Conservation (phyloP, 2,797 vertebrate genomes). For the Cottoperca gobio region DNA sequence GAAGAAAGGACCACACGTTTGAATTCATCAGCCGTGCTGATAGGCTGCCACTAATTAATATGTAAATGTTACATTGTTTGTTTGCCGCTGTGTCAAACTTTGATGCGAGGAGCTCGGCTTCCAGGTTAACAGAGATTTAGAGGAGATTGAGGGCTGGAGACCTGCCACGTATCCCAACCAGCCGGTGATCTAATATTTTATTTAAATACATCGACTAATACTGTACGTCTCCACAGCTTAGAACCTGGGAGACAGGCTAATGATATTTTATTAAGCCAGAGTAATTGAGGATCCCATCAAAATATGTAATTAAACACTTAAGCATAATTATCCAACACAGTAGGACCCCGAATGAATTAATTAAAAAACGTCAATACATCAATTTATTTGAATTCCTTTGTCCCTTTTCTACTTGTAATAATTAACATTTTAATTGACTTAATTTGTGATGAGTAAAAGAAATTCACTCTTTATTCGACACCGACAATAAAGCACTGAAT, state of each 20-base stretch:
- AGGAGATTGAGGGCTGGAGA: constrained; percentile 81
- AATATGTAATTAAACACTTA: constrained; percentile 98
- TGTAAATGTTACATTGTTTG: constrained; percentile 88
- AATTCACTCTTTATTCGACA: constrained; percentile 76
- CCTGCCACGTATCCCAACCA: constrained; percentile 75
- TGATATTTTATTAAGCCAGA: constrained; percentile 93
- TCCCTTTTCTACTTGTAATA: constrained; percentile 86
- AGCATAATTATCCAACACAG: constrained; percentile 93
- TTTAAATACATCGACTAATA: constrained; percentile 85
- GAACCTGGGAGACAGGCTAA: constrained; percentile 90
- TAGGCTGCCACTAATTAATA: constrained; percentile 86
- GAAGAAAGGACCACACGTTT: constrained; percentile 74
- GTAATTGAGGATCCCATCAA: constrained; percentile 96
- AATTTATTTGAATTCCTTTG: constrained; percentile 91
- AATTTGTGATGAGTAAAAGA: constrained; percentile 80
- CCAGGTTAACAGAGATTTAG: constrained; percentile 89
- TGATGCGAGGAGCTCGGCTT: constrained; percentile 83
- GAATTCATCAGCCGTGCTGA: constrained; percentile 79
- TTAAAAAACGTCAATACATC: constrained; percentile 92
- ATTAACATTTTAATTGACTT: constrained; percentile 88
- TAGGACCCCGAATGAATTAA: constrained; percentile 93
- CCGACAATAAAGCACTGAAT: constrained; percentile 65
- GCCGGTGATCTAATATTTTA: constrained; percentile 86
- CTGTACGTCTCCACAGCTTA: constrained; percentile 86
- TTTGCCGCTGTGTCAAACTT: constrained; percentile 86